Evolutionary conservation across 2,888 invertebrate species (phyloP), one percentile per base, ranked within the genome.

Genomic region (Idaea biselata): DNA sequence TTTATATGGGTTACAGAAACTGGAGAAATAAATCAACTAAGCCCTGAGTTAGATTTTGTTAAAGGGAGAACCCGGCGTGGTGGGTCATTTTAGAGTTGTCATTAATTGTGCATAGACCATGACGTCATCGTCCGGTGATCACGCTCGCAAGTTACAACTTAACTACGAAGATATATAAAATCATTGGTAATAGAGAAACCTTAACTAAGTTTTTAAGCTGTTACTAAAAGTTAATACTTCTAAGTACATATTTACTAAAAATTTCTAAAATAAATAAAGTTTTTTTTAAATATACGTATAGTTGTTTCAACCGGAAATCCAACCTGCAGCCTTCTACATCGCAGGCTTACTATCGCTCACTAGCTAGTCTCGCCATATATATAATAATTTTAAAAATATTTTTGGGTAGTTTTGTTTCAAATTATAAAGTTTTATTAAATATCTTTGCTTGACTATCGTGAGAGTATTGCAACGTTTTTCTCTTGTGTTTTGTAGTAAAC

Each of bases 81-180:
- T 63, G 70, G 77, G 63, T 77, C 80, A 66, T 62, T 55, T 60
- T 73, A 66, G 62, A 68, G 69, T 81, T 75, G 81, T 69, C 65
- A 68, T 57, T 73, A 68, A 75, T 76, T 72, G 75, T 69, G 73
- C 86, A 89, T 79, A 84, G 74, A 85, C 73, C 91, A 80, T 91
- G 86, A 89, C 91, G 88, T 91, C 90, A 89, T 78, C 81, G 86
- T 88, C 85, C 86, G 86, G 87, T 89, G 83, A 86, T 84, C 88
- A 90, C 89, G 88, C 76, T 85, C 72, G 86, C 69, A 71, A 68
- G 71, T 72, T 71, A 69, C 69, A 71, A 73, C 71, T 71, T 67
- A 44, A 44, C 44, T 44, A 44, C 14, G 14, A 44, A 44, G 44
- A 44, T 2, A 44, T 44, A 14, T 56, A 18, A 56, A 11, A 18